Percentiles rank a stretch among this genome's conserved stretches.
phyloP scores from a whole-genome alignment of 2,888 invertebrate genomes.

The Lasioglossum malachurum region DNA sequence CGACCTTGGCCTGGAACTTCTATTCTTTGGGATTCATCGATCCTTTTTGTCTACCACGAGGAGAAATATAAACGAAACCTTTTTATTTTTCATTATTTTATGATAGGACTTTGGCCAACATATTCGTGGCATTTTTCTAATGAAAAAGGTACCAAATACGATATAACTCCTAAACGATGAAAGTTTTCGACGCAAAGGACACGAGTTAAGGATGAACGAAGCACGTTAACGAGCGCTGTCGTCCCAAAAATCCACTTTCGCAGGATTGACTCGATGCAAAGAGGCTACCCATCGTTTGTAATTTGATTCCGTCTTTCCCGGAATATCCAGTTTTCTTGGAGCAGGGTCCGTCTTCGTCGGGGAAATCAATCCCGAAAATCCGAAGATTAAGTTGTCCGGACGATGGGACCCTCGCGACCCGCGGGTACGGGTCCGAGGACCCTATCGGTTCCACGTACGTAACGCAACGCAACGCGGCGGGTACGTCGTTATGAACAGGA shows the following conservation, averaged over 20 bases:
- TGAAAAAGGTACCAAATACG: no score
- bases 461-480: background rate
- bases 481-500: constrained; percentile 73
- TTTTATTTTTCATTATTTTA: no score
- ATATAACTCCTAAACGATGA: no score
- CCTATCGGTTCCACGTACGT: constrained; percentile 63
- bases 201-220: no score
- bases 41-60: no score
- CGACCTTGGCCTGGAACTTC: background rate
- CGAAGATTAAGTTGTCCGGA: constrained; percentile 64
- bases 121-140: no score
- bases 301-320: background rate
- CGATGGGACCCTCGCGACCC: constrained; percentile 43
- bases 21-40: no score
- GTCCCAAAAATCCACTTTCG: background rate
- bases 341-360: constrained; percentile 35
- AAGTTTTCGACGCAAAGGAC: no score
- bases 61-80: no score
- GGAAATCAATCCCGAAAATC: constrained; percentile 69
- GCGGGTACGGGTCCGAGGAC: constrained; percentile 38
- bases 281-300: background rate
- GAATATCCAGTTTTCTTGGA: background rate
- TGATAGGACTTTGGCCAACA: no score
- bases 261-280: background rate
- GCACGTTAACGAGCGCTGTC: background rate